Evolutionary conservation across 2,113 vertebrate genomes (phyloP).

Genomic region (Mustelus asterias): DNA sequence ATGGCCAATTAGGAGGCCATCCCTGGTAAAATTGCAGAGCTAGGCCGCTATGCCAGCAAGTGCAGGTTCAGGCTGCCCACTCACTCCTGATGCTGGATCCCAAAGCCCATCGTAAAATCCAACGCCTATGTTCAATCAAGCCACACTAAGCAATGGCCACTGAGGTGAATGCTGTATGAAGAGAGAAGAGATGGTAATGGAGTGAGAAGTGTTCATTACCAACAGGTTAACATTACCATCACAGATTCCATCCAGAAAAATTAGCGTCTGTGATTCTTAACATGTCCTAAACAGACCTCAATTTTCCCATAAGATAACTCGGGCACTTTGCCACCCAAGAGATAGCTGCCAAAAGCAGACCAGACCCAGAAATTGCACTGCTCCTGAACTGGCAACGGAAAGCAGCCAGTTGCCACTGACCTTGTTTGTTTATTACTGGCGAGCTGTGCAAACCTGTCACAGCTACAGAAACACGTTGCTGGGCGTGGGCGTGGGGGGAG

Average conservation of each 20-base stretch:
- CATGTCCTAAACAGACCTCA: not conserved
- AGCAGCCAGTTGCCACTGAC: not conserved
- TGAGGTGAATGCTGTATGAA: not conserved
- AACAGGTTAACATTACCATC: too few species aligned
- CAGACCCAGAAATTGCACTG: too few species aligned
- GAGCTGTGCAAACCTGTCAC: not conserved
- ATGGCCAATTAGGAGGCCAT: too few species aligned
- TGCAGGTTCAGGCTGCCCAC: too few species aligned
- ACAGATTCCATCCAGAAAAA: not conserved
- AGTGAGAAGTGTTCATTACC: too few species aligned
- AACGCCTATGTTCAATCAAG: not conserved
- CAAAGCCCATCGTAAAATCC: too few species aligned
- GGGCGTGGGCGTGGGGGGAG: too few species aligned
- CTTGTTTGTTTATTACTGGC: not conserved
- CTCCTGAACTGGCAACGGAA: not conserved
- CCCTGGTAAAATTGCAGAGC: too few species aligned
- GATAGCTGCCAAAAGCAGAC: too few species aligned
- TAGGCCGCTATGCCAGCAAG: too few species aligned
- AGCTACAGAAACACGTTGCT: not conserved
- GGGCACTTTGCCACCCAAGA: not conserved
- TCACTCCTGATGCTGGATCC: too few species aligned
- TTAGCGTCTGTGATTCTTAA: not conserved
- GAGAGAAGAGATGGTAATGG: not conserved
- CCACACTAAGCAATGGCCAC: too few species aligned
- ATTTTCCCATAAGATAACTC: not conserved